Percentiles rank a stretch among this genome's conserved stretches.
These are phyloP conservation scores for Chaetops frenatus DNA, from an alignment of 2,113 vertebrate genomes.

Conservation along the genomic window DNA sequence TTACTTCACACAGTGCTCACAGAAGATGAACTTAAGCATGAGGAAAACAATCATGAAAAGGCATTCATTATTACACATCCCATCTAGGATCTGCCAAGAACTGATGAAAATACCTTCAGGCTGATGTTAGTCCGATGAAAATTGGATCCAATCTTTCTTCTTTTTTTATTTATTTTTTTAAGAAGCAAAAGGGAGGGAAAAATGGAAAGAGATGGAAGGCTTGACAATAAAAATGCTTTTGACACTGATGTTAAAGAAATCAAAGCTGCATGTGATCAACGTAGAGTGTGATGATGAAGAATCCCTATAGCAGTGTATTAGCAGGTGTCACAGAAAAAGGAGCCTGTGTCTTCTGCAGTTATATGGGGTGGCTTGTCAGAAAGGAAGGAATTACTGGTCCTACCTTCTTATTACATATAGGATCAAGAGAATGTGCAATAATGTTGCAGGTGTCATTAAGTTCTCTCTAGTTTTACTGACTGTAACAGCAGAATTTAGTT, in stretches of 20 bases:
- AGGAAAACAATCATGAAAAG: constrained; percentile 23
- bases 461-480: neutral
- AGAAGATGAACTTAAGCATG: neutral
- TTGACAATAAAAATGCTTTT: neutral
- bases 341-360: neutral
- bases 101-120: constrained; percentile 48
- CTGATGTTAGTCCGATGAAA: neutral
- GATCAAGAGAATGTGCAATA: neutral
- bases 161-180: neutral
- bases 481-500: neutral
- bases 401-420: neutral
- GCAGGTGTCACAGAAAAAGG: neutral
- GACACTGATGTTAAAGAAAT: neutral
- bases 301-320: neutral
- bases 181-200: neutral
- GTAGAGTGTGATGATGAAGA: neutral
- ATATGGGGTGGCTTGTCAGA: neutral
- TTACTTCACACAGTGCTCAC: neutral
- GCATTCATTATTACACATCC: neutral
- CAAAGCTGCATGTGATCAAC: neutral
- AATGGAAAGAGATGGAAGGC: neutral
- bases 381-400: neutral
- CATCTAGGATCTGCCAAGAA: constrained; percentile 31
- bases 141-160: neutral
- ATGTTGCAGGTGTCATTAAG: neutral